Evolutionary conservation across 2,797 vertebrate species (phyloP).

Genomic region (Hozukius guyotensis): DNA sequence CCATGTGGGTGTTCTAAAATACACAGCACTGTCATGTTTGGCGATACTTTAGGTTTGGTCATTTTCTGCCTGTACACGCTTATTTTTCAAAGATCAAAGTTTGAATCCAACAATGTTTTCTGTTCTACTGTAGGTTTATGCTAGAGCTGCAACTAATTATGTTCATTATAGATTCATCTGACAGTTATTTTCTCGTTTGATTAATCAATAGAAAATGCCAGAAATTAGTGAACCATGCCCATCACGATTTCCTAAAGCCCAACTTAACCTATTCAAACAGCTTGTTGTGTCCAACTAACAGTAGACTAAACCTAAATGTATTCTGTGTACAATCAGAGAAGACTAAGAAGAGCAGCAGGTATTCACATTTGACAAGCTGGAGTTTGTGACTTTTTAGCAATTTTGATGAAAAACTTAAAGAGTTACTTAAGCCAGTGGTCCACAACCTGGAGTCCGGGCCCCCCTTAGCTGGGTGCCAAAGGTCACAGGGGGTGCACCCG

Average conservation of each 20-base stretch:
- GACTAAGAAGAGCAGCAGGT: neutral
- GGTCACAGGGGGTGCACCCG: too few relatives aligned
- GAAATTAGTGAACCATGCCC: neutral
- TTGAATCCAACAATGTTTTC: neutral
- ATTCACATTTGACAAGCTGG: neutral
- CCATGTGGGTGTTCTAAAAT: conserved; percentile 21
- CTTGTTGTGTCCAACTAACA: neutral
- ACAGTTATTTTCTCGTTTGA: neutral
- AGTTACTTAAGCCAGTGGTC: neutral
- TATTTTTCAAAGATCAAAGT: neutral
- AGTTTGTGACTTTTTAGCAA: neutral
- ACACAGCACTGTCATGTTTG: neutral
- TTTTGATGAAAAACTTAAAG: neutral
- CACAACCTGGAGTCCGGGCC: too few relatives aligned
- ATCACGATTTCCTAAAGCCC: neutral
- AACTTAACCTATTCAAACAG: neutral
- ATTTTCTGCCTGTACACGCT: neutral
- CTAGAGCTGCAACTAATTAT: neutral
- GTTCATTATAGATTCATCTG: neutral
- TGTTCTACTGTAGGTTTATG: neutral
- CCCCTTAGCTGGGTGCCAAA: too few relatives aligned
- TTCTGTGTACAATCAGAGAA: neutral
- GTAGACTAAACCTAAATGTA: neutral
- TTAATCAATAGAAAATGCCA: neutral
- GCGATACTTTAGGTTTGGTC: neutral